phyloP scores from a whole-genome alignment of 1,140 invertebrate genomes.

The Xylocopa sonorina region DNA sequence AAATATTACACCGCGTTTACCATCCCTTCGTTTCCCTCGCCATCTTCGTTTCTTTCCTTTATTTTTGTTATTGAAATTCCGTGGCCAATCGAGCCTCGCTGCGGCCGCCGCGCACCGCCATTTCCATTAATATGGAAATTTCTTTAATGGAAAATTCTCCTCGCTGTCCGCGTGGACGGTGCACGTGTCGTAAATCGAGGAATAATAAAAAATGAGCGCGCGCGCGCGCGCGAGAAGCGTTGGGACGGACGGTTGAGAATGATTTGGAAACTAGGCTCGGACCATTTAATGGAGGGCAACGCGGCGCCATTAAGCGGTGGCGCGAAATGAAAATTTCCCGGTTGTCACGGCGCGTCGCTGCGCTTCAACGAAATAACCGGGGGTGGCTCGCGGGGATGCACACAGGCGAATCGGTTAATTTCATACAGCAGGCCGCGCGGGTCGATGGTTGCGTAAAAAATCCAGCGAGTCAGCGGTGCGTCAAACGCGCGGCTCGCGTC shows the following conservation, averaged over 20 bases:
- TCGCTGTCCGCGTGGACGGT: conserved; percentile 49
- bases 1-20: background rate
- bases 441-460: conserved; percentile 36
- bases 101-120: background rate
- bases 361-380: conserved; percentile 32
- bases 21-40: background rate
- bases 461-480: conserved; percentile 11
- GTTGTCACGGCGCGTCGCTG: background rate
- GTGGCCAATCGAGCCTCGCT: conserved; percentile 16
- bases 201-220: conserved; percentile 52
- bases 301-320: conserved; percentile 35
- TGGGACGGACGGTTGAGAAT: conserved; percentile 22
- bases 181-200: conserved; percentile 46
- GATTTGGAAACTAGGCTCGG: conserved; percentile 38
- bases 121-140: conserved; percentile 77
- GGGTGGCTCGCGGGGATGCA: background rate
- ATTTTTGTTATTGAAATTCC: conserved; percentile 23
- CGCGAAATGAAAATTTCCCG: conserved; percentile 50
- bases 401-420: conserved; percentile 21
- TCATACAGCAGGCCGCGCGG: background rate
- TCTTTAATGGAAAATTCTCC: conserved; percentile 71
- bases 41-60: background rate
- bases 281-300: conserved; percentile 31
- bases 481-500: conserved; percentile 22
- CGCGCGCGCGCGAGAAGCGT: background rate